These are phyloP conservation scores for Notamacropus eugenii DNA, from an alignment of 2,797 vertebrate genomes.

Conservation along the genomic window DNA sequence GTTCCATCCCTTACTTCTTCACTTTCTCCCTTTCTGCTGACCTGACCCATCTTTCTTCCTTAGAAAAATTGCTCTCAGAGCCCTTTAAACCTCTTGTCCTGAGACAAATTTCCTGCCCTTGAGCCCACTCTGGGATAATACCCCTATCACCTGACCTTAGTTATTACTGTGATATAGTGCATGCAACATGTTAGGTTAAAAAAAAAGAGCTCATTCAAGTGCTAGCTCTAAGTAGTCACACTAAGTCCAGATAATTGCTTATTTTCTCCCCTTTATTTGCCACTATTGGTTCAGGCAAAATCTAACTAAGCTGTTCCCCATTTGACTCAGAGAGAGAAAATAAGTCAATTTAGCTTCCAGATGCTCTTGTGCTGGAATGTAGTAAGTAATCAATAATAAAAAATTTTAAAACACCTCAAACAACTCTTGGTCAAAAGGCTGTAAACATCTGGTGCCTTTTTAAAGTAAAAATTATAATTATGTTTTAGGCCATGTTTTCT, in stretches of 20 bases:
- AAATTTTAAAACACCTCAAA: constrained; percentile 50
- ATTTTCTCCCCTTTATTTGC: neutral
- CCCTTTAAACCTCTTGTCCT: neutral
- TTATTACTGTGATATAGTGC: neutral
- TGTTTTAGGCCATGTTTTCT: constrained; percentile 66
- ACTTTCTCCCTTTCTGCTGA: neutral
- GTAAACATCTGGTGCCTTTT: constrained; percentile 71
- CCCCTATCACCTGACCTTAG: neutral
- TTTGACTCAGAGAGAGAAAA: neutral
- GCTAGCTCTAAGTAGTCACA: neutral
- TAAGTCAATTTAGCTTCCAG: constrained; percentile 30
- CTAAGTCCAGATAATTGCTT: neutral
- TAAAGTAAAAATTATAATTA: constrained; percentile 56
- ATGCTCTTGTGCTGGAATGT: neutral
- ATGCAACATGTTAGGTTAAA: neutral
- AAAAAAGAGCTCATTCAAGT: neutral
- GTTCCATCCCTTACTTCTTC: neutral
- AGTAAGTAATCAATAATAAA: constrained; percentile 26
- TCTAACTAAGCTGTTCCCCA: neutral
- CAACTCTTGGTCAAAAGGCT: constrained; percentile 58
- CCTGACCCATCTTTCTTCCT: neutral
- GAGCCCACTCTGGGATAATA: neutral
- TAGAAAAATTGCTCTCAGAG: neutral
- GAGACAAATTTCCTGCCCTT: neutral
- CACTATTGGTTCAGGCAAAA: neutral